A percentile compares a stretch with the other conserved stretches of the same genome.
Conservation (phyloP, 2,113 vertebrate genomes). For the Recurvirostra avosetta region DNA sequence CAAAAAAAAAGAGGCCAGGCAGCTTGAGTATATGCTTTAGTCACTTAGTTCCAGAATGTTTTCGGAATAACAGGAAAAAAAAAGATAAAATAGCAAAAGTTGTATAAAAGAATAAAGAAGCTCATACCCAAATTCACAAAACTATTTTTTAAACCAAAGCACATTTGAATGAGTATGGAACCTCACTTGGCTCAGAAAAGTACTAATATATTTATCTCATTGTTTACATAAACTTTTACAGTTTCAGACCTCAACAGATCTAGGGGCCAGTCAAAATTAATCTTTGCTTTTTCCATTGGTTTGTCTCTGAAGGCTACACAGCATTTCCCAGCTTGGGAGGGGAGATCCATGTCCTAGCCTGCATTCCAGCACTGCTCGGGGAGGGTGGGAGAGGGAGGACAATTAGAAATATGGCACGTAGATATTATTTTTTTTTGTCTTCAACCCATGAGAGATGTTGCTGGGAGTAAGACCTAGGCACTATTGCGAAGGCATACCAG, state of each 20-base stretch:
- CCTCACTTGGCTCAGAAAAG: slow-evolving; percentile 91
- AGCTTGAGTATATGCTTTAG: slow-evolving; percentile 85
- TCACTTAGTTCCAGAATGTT: slow-evolving; percentile 84
- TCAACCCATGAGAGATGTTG: neutral
- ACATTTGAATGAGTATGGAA: slow-evolving; percentile 97
- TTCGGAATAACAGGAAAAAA: slow-evolving; percentile 82
- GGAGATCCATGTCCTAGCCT: neutral
- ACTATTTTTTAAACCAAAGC: slow-evolving; percentile 99
- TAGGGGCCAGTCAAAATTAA: slow-evolving; percentile 85
- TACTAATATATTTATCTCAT: slow-evolving; percentile 98
- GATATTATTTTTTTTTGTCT: neutral
- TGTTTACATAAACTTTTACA: slow-evolving; percentile 99
- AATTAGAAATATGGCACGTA: neutral
- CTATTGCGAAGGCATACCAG: neutral
- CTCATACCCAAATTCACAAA: slow-evolving; percentile 98
- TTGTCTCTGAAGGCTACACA: slow-evolving; percentile 16
- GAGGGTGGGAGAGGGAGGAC: neutral
- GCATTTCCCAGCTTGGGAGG: neutral
- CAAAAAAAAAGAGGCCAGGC: slow-evolving; percentile 76
- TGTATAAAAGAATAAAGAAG: slow-evolving; percentile 85
- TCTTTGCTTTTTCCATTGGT: slow-evolving; percentile 79
- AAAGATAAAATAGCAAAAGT: slow-evolving; percentile 80
- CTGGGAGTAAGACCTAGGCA: neutral
- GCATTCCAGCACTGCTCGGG: slow-evolving; percentile 20
- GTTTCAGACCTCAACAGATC: slow-evolving; percentile 96